Conservation (phyloP, 1,140 invertebrate species). For the Monochamus saltuarius region DNA sequence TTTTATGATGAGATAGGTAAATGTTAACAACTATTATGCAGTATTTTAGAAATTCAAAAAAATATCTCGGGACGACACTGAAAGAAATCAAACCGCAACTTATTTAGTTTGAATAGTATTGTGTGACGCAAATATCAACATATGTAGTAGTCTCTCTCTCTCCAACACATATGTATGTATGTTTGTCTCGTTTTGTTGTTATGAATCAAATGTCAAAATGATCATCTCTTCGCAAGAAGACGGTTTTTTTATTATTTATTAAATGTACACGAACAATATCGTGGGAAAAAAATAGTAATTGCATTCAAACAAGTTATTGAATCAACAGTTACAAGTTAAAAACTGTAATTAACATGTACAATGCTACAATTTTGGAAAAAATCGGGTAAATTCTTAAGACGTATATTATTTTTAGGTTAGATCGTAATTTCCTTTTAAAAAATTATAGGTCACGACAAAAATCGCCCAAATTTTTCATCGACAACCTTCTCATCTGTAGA, state of each 20-base stretch:
- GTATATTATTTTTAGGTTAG: constrained; percentile 11
- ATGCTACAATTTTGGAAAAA: constrained; percentile 50
- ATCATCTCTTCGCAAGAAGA: not conserved
- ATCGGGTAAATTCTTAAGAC: constrained; percentile 15
- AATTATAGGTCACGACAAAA: constrained; percentile 22
- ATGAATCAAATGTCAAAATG: constrained; percentile 11
- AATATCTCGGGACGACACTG: too few species aligned
- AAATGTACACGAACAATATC: too few species aligned
- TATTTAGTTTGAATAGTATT: too few species aligned
- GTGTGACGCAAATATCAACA: too few species aligned
- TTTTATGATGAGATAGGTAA: too few species aligned
- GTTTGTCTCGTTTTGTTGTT: too few species aligned
- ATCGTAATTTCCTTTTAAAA: constrained; percentile 18
- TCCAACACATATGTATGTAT: too few species aligned
- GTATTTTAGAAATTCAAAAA: too few species aligned
- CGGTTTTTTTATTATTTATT: not conserved
- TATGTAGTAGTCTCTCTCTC: too few species aligned
- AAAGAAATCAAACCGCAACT: too few species aligned
- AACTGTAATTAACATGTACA: constrained; percentile 36
- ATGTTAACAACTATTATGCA: too few species aligned
- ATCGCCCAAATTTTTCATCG: constrained; percentile 14
- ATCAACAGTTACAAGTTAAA: not conserved
- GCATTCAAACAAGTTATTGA: not conserved
- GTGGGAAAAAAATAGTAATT: too few species aligned
- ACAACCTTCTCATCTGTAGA: not conserved